A percentile compares a stretch with the other conserved stretches of the same genome.
Conservation (phyloP, 1,140 invertebrate genomes). For the Drosophila azteca region DNA sequence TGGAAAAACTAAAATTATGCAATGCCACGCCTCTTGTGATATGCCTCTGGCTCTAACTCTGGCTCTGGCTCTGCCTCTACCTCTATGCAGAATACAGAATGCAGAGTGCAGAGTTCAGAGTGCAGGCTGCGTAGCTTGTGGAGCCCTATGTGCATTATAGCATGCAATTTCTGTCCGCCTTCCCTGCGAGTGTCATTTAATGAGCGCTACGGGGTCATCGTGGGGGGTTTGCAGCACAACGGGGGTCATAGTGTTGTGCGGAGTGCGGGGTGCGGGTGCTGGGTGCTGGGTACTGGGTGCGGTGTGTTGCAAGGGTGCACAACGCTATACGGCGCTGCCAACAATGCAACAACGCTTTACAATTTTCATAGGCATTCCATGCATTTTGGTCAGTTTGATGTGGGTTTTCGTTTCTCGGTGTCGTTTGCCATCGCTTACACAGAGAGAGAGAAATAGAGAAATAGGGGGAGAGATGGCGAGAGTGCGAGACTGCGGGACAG, state of each 20-base stretch:
- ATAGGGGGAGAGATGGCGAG: not conserved
- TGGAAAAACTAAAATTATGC: constrained; percentile 73
- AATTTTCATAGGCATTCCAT: constrained; percentile 80
- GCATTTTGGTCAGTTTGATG: constrained; percentile 83
- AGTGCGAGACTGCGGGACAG: too few species aligned
- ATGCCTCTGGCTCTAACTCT: not conserved
- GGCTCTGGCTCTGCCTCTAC: not conserved
- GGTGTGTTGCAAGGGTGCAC: not conserved
- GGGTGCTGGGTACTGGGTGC: not conserved
- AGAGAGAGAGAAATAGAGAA: constrained; percentile 30
- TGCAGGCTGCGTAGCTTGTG: too few species aligned
- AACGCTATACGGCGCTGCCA: constrained; percentile 5
- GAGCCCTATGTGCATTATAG: constrained; percentile 66
- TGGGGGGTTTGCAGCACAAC: not conserved
- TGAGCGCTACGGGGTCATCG: constrained; percentile 52
- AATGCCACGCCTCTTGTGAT: constrained; percentile 62
- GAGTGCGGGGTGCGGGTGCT: not conserved
- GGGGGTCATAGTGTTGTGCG: too few species aligned
- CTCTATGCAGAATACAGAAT: too few species aligned
- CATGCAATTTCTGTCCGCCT: constrained; percentile 68
- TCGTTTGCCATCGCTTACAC: constrained; percentile 59
- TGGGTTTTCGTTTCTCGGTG: constrained; percentile 74
- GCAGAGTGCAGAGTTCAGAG: too few species aligned
- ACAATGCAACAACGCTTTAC: constrained; percentile 69
- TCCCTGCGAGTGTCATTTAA: constrained; percentile 78